Conservation (phyloP, 2,888 invertebrate species). For the Drosophila borealis region DNA sequence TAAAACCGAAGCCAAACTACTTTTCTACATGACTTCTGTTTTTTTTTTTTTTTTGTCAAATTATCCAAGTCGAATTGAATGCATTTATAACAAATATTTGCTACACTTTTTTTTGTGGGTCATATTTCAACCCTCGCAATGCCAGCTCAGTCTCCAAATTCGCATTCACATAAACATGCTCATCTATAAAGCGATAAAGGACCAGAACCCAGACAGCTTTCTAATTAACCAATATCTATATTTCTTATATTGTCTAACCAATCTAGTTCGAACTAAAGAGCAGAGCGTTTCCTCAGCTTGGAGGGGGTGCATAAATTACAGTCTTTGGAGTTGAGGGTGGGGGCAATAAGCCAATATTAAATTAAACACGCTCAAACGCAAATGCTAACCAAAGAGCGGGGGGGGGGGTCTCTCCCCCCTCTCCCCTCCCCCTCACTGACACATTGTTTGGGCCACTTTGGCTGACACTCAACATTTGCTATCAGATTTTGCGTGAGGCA, state of each 20-base stretch:
- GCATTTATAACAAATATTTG: no score
- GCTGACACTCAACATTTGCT: conserved; percentile 73
- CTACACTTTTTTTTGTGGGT: neutral
- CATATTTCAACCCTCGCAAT: conserved; percentile 14
- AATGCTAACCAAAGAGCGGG: conserved; percentile 1
- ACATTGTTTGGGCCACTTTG: conserved; percentile 74
- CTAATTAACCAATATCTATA: conserved; percentile 70
- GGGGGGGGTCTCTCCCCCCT: neutral
- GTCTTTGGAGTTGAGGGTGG: conserved; percentile 25
- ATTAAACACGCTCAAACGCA: conserved; percentile 45
- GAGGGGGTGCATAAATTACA: conserved; percentile 69
- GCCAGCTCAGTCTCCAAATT: neutral
- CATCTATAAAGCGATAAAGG: conserved; percentile 42
- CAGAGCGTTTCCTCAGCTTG: neutral
- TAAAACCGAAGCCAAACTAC: neutral
- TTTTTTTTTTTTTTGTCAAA: no score
- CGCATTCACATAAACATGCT: conserved; percentile 38
- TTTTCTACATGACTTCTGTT: no score
- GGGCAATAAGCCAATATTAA: conserved; percentile 40
- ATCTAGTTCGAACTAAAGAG: conserved; percentile 44
- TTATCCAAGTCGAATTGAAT: neutral
- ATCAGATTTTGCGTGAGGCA: conserved; percentile 70
- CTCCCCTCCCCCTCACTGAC: conserved; percentile 25
- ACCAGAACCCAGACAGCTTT: conserved; percentile 43
- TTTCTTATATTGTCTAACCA: conserved; percentile 50